A percentile compares a stretch with the other conserved stretches of the same genome.
Evolutionary conservation across 2,797 vertebrate species (phyloP).

Genomic region (Cirrhinus molitorella): DNA sequence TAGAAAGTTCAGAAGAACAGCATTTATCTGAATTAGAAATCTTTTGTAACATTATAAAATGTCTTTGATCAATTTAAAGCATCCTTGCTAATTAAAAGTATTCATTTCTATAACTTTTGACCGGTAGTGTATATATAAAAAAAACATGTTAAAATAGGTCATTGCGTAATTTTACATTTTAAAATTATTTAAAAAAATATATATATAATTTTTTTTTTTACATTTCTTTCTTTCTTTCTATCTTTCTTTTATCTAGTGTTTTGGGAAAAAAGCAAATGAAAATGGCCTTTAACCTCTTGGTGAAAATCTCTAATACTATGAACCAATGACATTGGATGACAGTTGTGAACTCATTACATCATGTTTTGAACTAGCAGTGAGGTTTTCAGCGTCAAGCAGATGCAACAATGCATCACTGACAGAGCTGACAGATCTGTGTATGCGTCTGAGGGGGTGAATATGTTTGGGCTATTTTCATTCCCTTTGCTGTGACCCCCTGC

Average conservation of each 20-base stretch:
- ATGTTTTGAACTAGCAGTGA: conserved; percentile 35
- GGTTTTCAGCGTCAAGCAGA: conserved; percentile 26
- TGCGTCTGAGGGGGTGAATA: conserved; percentile 45
- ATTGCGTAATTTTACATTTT: too few relatives aligned
- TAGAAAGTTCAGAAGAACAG: too few relatives aligned
- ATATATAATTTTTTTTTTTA: too few relatives aligned
- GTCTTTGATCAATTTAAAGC: too few relatives aligned
- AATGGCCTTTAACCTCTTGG: neutral
- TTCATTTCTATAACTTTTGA: too few relatives aligned
- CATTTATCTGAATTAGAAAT: too few relatives aligned
- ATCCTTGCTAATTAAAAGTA: too few relatives aligned
- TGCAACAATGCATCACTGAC: conserved; percentile 1
- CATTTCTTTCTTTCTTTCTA: too few relatives aligned
- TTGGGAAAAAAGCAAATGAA: neutral
- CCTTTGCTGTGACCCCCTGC: conserved; percentile 55
- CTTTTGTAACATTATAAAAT: too few relatives aligned
- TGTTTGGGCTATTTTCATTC: conserved; percentile 61
- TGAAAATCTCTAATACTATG: neutral
- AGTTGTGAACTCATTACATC: conserved; percentile 33
- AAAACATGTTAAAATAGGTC: too few relatives aligned
- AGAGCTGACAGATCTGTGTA: conserved; percentile 43
- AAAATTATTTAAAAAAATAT: too few relatives aligned
- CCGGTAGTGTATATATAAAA: too few relatives aligned
- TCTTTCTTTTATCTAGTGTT: neutral
- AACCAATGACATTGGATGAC: neutral